These are phyloP conservation scores for Pterois miles DNA, from an alignment of 2,797 vertebrate genomes.

Conservation along the genomic window DNA sequence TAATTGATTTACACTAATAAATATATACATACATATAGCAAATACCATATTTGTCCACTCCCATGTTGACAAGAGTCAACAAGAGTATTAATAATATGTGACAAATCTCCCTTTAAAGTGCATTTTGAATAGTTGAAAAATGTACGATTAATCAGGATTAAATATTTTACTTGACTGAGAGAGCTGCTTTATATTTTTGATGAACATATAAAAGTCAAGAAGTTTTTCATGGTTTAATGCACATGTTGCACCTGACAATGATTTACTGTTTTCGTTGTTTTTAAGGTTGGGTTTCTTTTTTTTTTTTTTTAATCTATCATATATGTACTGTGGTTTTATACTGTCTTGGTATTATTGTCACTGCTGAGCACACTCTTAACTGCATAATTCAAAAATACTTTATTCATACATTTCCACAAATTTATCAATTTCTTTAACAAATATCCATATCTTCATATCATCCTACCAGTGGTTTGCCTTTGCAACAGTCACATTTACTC, in stretches of 20 bases:
- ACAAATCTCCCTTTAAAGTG: too few relatives aligned
- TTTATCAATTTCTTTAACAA: not conserved
- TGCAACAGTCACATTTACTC: not conserved
- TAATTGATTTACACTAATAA: too few relatives aligned
- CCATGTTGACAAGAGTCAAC: too few relatives aligned
- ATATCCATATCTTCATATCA: not conserved
- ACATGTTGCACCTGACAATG: not conserved
- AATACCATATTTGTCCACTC: too few relatives aligned
- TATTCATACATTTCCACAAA: fast-evolving
- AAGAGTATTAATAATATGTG: too few relatives aligned
- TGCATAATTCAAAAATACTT: not conserved
- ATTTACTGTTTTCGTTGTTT: not conserved
- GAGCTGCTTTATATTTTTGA: too few relatives aligned
- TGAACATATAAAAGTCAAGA: not conserved
- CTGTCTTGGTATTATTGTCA: not conserved
- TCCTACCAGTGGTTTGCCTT: not conserved
- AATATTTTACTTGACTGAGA: too few relatives aligned
- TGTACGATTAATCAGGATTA: too few relatives aligned
- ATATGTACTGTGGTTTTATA: not conserved
- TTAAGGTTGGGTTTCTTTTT: not conserved
- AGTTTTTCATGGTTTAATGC: not conserved
- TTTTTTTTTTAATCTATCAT: not conserved
- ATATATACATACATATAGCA: too few relatives aligned
- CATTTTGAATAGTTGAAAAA: fast-evolving
- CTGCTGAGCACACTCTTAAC: not conserved